Evolutionary conservation across 2,888 invertebrate species (phyloP), one percentile per base, ranked within the genome.

Genomic region (Nomada fabriciana): DNA sequence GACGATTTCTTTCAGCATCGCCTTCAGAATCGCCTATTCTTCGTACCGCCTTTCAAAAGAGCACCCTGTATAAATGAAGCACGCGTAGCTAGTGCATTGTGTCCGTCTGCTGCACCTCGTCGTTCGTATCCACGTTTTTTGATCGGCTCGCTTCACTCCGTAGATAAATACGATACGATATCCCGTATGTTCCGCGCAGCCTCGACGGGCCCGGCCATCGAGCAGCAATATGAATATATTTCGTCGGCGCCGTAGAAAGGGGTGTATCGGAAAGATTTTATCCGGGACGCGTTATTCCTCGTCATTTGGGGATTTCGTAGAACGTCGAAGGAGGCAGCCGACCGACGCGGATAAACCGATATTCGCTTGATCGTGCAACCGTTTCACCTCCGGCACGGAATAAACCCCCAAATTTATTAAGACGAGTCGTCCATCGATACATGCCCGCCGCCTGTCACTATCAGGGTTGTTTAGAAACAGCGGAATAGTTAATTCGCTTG

Each of bases 251-350:
- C 29, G 25, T 42, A 43, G 70, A 70, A 29, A 53, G 36, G 36
- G 42, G 70, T 65, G 65, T 71, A 81, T 71, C 60, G 81, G 71
- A 71, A 76, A 81, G 81, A 81, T 83, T 74, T 70, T 67, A 77
- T 53, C 68, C 25, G 52, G 50, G 43, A 47, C 69, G 65, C 77
- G 67, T 81, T 83, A 70, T 83, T 81, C 74, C 74, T 59, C 73
- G 67, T 71, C 74, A 64, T 82, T 83, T 83, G 57, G 70, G 25
- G 61, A 53, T 74, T 70, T 74, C 70, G 73, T 47, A n/a, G 9
- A n/a, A 13, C 23, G 13, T 2, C 57, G 67, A 63, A 50, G 61
- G 52, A 50, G 50, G n/a, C n/a, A 50, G 11, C 23, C 29, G 75
- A 10, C 50, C 47, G 69, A 5, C n/a, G 9, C 23, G n/a, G 25